These are phyloP conservation scores for Vultur gryphus DNA, from an alignment of 2,797 vertebrate genomes.

Conservation along the genomic window DNA sequence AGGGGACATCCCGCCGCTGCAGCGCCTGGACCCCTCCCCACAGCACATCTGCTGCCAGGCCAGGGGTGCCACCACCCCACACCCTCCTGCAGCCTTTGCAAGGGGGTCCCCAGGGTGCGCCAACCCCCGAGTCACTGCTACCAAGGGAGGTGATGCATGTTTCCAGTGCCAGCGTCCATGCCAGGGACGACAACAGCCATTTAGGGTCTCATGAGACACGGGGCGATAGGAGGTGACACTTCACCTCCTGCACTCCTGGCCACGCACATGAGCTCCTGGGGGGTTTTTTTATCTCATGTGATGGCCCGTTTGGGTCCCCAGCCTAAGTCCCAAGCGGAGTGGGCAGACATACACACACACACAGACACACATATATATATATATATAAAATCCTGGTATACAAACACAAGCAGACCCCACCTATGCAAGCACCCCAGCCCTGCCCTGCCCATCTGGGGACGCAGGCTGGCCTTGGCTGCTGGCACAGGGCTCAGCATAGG, in stretches of 20 bases:
- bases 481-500: rapidly evolving
- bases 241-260: not conserved
- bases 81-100: not conserved
- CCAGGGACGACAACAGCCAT: not conserved
- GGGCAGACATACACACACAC: no score
- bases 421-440: not conserved
- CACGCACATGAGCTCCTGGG: not conserved
- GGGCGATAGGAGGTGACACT: not conserved
- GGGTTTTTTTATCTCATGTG: rapidly evolving
- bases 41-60: rapidly evolving
- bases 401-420: not conserved
- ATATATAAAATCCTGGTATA: rapidly evolving
- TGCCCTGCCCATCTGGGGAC: not conserved
- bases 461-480: not conserved
- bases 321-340: not conserved
- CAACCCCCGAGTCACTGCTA: rapidly evolving
- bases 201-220: not conserved
- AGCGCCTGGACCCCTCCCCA: not conserved
- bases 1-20: not conserved
- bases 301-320: not conserved
- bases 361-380: no score
- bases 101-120: not conserved
- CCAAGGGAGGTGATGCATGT: rapidly evolving
- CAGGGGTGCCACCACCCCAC: not conserved
- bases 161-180: not conserved